phyloP scores from a whole-genome alignment of 2,797 vertebrate species.

The Lacerta bilineata region DNA sequence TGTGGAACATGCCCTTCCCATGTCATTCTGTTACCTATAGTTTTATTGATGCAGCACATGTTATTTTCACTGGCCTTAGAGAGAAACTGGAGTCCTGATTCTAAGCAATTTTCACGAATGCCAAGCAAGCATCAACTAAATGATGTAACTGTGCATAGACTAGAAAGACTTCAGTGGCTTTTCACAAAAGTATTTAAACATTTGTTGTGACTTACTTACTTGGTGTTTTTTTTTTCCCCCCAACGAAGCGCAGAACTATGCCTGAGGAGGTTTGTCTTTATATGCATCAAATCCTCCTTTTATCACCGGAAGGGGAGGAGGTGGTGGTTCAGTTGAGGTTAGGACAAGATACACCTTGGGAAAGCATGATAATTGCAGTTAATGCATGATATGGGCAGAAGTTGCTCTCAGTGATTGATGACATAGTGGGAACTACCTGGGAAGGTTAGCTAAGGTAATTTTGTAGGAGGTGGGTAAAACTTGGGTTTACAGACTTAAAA shows the following conservation, averaged over 20 bases:
- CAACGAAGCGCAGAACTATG: background rate
- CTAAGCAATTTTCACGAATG: background rate
- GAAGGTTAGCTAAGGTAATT: background rate
- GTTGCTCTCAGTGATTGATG: background rate
- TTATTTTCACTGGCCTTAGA: background rate
- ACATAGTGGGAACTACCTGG: background rate
- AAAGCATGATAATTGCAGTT: background rate
- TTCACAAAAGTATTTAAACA: background rate
- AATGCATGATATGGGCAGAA: background rate
- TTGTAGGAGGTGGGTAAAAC: background rate
- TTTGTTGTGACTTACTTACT: background rate
- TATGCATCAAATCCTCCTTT: too few species aligned
- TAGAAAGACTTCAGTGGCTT: background rate
- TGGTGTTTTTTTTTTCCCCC: background rate
- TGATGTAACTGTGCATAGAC: background rate
- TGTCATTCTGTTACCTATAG: background rate
- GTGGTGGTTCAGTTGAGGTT: background rate
- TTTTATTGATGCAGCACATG: background rate
- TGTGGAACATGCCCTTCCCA: background rate
- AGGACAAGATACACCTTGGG: conserved; percentile 1
- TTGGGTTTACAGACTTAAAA: background rate
- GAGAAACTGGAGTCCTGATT: background rate
- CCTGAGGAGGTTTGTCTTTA: background rate
- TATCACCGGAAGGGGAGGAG: background rate
- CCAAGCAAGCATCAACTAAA: background rate